Percentiles rank a stretch among this genome's conserved stretches.
phyloP scores from a whole-genome alignment of 1,140 invertebrate genomes.

The Meloidogyne hapla region DNA sequence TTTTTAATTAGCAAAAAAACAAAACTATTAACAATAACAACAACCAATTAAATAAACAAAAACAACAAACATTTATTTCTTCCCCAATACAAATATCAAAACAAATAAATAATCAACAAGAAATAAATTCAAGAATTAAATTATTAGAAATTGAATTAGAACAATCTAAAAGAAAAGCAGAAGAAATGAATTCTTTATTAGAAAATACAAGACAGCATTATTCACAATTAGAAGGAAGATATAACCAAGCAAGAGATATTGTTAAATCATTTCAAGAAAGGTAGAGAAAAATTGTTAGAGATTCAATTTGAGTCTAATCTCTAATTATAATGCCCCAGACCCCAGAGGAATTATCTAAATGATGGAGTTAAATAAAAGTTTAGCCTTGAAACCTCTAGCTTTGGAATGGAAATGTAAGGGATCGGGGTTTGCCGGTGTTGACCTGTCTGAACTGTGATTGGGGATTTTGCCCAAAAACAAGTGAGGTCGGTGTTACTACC shows the following conservation, averaged over 20 bases:
- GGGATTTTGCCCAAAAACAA: no score
- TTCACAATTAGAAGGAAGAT: constrained; percentile 55
- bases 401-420: no score
- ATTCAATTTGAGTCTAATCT: background rate
- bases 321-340: no score
- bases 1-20: no score
- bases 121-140: constrained; percentile 39
- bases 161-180: constrained; percentile 56
- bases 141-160: constrained; percentile 56
- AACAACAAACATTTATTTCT: background rate
- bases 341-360: no score
- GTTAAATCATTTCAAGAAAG: constrained; percentile 55
- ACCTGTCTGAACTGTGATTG: no score
- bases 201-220: constrained; percentile 52
- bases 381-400: no score
- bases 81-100: no score
- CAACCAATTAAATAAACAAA: background rate
- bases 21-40: background rate
- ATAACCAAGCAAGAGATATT: constrained; percentile 58
- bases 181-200: constrained; percentile 54
- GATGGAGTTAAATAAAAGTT: no score
- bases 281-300: constrained; percentile 9
- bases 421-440: no score
- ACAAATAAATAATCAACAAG: constrained; percentile 1
- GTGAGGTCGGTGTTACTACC: no score